phyloP scores from a whole-genome alignment of 2,888 invertebrate species.

The Acheta domesticus region DNA sequence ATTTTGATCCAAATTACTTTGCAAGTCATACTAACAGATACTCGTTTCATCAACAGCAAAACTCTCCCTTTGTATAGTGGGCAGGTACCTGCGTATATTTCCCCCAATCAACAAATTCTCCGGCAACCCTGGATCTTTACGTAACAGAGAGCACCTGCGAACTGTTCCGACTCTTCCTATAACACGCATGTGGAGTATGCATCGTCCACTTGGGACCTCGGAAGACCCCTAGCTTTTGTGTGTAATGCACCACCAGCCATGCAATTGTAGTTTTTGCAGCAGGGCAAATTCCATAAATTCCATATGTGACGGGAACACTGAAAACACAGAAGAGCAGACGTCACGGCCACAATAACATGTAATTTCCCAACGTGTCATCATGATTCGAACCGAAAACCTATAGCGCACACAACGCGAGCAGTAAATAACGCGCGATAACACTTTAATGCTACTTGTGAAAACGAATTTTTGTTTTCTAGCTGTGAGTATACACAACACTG shows the following conservation, averaged over 20 bases:
- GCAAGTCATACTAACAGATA: too few relatives aligned
- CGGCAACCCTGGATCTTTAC: too few relatives aligned
- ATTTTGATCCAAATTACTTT: too few relatives aligned
- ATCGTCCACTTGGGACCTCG: neutral
- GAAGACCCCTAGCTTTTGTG: neutral
- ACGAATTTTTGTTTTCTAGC: neutral
- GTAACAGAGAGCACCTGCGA: too few relatives aligned
- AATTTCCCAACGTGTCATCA: constrained; percentile 4
- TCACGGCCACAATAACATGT: neutral
- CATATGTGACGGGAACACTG: neutral
- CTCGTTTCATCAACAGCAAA: too few relatives aligned
- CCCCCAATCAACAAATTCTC: too few relatives aligned
- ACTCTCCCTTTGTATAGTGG: too few relatives aligned
- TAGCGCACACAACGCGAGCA: neutral
- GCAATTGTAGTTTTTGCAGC: neutral
- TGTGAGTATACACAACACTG: neutral
- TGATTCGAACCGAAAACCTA: neutral
- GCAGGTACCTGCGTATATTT: too few relatives aligned
- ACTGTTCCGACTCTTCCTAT: too few relatives aligned
- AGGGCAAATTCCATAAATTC: neutral
- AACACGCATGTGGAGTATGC: too few relatives aligned
- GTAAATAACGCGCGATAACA: neutral
- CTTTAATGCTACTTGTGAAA: neutral
- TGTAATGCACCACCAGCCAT: neutral
- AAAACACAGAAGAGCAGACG: neutral